Percentiles rank a stretch among this genome's conserved stretches.
Conservation (phyloP, 2,888 invertebrate genomes). For the Coelogynopora nodosa region DNA sequence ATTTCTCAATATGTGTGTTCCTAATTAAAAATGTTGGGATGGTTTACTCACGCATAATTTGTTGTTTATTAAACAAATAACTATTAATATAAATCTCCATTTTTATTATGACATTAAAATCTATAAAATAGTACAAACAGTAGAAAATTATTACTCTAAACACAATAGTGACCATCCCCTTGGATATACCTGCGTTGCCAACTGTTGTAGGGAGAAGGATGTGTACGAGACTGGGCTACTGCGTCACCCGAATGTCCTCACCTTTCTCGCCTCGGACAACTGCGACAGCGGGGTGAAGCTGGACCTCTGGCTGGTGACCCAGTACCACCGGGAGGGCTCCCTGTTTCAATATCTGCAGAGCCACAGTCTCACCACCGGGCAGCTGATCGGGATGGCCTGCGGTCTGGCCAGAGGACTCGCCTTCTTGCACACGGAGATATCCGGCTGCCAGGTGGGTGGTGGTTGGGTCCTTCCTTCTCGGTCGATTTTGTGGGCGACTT, state of each 20-base stretch:
- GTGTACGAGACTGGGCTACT: constrained; percentile 98
- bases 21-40: too few species aligned
- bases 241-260: constrained; percentile 91
- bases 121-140: too few species aligned
- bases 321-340: constrained; percentile 85
- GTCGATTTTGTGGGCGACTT: too few species aligned
- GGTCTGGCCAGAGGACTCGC: constrained; percentile 81
- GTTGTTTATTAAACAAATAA: too few species aligned
- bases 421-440: constrained; percentile 88
- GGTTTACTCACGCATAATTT: too few species aligned
- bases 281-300: constrained; percentile 56
- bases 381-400: constrained; percentile 76
- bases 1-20: too few species aligned
- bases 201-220: constrained; percentile 78
- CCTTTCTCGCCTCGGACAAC: constrained; percentile 97
- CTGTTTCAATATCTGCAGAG: constrained; percentile 77
- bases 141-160: too few species aligned
- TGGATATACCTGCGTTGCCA: too few species aligned
- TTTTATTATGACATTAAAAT: too few species aligned
- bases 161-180: too few species aligned
- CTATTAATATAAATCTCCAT: too few species aligned
- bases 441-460: constrained; percentile 82
- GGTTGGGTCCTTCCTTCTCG: too few species aligned
- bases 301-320: constrained; percentile 87
- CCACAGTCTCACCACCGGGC: constrained; percentile 70